Percentiles rank a stretch among this genome's conserved stretches.
Evolutionary conservation across 2,888 invertebrate species (phyloP).

Genomic region (Perizoma affinitatum): DNA sequence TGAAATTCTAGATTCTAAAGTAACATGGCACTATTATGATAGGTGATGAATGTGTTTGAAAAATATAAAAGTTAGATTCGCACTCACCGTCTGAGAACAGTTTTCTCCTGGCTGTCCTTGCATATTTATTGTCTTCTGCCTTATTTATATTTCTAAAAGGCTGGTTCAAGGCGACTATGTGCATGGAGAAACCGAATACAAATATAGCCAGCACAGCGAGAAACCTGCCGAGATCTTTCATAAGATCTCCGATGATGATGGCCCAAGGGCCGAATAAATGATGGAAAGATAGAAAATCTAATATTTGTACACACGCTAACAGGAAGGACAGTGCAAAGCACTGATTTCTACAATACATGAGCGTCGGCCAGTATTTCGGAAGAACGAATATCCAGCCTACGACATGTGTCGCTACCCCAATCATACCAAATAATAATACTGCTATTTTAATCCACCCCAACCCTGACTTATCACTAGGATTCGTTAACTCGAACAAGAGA

Average conservation of each 20-base stretch:
- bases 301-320: slow-evolving; percentile 97
- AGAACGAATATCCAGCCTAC: slow-evolving; percentile 89
- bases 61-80: slow-evolving; percentile 40
- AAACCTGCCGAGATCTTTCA: slow-evolving; percentile 98
- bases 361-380: slow-evolving; percentile 90
- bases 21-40: slow-evolving; percentile 23
- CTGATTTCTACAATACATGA: slow-evolving; percentile 98
- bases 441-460: slow-evolving; percentile 97
- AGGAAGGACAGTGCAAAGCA: slow-evolving; percentile 97
- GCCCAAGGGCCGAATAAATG: slow-evolving; percentile 99
- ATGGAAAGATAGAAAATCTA: slow-evolving; percentile 99
- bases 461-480: slow-evolving; percentile 98
- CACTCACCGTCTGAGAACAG: slow-evolving; percentile 90
- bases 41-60: slow-evolving; percentile 27
- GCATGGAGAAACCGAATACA: slow-evolving; percentile 99
- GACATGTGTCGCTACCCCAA: slow-evolving; percentile 95
- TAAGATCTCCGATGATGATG: slow-evolving; percentile 98
- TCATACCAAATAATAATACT: slow-evolving; percentile 93
- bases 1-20: slow-evolving; percentile 27
- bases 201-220: slow-evolving; percentile 98
- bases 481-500: slow-evolving; percentile 97
- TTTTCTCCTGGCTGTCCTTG: slow-evolving; percentile 79
- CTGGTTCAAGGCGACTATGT: slow-evolving; percentile 97
- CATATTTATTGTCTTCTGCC: slow-evolving; percentile 85
- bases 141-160: slow-evolving; percentile 90